Base-by-base conservation (phyloP, 2,797 vertebrate species). In the Tangara arthus region DNA sequence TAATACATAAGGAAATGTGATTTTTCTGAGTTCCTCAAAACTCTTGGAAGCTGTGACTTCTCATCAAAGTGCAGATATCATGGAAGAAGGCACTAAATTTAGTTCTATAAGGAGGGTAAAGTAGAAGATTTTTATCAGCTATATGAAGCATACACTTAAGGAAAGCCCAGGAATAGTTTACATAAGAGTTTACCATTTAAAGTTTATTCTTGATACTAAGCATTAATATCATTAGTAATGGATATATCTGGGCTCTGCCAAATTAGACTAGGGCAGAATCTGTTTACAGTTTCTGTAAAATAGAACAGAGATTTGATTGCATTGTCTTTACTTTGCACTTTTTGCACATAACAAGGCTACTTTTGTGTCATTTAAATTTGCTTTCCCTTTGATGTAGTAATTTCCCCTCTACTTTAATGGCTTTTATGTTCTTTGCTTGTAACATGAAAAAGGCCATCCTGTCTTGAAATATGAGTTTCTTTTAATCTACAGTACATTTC, bases 301-400 rank as follows among this genome's bases (percentile, higher is more conserved):
- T 2, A 65, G 15, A 80, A 78, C 20, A 41, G 55, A 59, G 32
- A 37, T 57, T 61, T 61, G n/a, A 69, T 34, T 44, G 32, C 42
- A 34, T 46, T 68, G 59, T 77, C 56, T 82, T 90, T 75, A 82
- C 71, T 96, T 97, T 80, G 70, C 84, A 93, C 93, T 96, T 97
- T 73, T 93, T 85, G 70, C 32, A 72, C 21, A 56, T 83, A 95
- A 94, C 72, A 93, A 96, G 69, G 80, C 66, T 73, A 94, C 52
- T 90, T 97, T 80, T 86, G 63, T 94, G 85, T 94, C 84, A 95
- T 96, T 95, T 94, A 94, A 78, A 96, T 90, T 94, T 94, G 35
- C 61, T 89, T 94, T 47, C 30, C 64, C 84, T 97, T 97, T 97
- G 95, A 97, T 97, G 71, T 95, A 95, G 88, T 89, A 79, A 97